Conservation (phyloP, 2,888 invertebrate species). For the Idaea biselata region DNA sequence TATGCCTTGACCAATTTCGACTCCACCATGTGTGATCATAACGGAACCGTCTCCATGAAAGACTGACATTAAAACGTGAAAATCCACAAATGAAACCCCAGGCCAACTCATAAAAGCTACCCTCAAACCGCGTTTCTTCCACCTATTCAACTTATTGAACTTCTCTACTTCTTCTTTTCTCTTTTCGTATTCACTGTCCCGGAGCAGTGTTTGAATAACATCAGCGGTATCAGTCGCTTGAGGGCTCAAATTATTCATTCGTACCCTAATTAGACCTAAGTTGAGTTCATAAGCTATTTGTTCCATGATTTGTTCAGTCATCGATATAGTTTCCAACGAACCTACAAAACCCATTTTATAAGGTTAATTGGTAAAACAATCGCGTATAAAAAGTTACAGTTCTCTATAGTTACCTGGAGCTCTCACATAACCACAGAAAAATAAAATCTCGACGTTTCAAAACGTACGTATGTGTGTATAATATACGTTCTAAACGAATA, state of each 20-base stretch:
- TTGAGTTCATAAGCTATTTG: slow-evolving; percentile 79
- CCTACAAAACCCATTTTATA: slow-evolving; percentile 53
- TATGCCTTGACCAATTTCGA: slow-evolving; percentile 82
- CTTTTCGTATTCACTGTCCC: slow-evolving; percentile 73
- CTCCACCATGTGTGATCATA: slow-evolving; percentile 73
- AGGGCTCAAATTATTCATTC: slow-evolving; percentile 53
- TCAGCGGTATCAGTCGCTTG: slow-evolving; percentile 64
- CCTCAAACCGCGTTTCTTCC: slow-evolving; percentile 89
- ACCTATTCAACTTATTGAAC: slow-evolving; percentile 85
- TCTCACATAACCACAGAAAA: slow-evolving; percentile 81
- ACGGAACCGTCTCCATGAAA: slow-evolving; percentile 85
- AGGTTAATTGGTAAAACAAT: not conserved
- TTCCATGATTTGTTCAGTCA: slow-evolving; percentile 84
- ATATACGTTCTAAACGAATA: too few species aligned
- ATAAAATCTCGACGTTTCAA: too few species aligned
- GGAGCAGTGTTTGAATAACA: slow-evolving; percentile 40
- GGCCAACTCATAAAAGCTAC: slow-evolving; percentile 86
- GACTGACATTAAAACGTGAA: slow-evolving; percentile 82
- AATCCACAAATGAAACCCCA: slow-evolving; percentile 72
- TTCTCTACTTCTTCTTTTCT: slow-evolving; percentile 76
- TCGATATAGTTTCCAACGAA: slow-evolving; percentile 82
- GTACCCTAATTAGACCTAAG: slow-evolving; percentile 80
- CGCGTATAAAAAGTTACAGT: not conserved
- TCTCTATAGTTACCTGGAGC: slow-evolving; percentile 81
- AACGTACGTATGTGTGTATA: too few species aligned